Evolutionary conservation across 2,797 vertebrate genomes (phyloP).

Genomic region (Spea hammondii): DNA sequence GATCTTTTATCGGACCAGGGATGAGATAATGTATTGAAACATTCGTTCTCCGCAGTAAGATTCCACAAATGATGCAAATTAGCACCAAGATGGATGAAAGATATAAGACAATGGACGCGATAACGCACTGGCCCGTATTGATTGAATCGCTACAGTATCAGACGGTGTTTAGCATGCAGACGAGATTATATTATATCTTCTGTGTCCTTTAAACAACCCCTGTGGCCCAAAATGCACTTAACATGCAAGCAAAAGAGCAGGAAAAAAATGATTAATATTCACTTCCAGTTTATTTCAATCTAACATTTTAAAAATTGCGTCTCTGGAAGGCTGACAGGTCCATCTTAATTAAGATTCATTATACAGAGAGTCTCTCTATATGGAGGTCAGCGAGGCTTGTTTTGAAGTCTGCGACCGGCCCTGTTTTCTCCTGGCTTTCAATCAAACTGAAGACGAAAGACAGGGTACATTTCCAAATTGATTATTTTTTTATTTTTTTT

Average conservation of each 20-base stretch:
- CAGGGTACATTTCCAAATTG: conserved; percentile 36
- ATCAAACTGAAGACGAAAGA: conserved; percentile 37
- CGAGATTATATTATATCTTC: conserved; percentile 53
- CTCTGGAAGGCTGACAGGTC: conserved; percentile 51
- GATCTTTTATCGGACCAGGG: no score
- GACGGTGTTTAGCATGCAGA: conserved; percentile 54
- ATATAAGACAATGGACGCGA: conserved; percentile 20
- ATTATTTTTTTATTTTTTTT: conserved; percentile 34
- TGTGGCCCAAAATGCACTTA: conserved; percentile 48
- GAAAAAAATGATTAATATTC: conserved; percentile 51
- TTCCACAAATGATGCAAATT: conserved; percentile 7
- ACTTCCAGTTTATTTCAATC: conserved; percentile 44
- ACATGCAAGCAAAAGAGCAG: conserved; percentile 44
- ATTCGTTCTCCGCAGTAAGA: no score
- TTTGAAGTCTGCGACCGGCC: conserved; percentile 42
- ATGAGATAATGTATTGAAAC: no score
- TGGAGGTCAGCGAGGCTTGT: conserved; percentile 39
- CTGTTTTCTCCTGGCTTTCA: conserved; percentile 6
- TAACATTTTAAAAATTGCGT: conserved; percentile 40
- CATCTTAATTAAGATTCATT: conserved; percentile 54
- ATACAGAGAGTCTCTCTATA: conserved; percentile 36
- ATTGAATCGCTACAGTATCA: conserved; percentile 53
- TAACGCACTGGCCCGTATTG: conserved; percentile 36
- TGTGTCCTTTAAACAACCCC: conserved; percentile 50
- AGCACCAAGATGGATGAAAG: conserved; percentile 23